A percentile compares a stretch with the other conserved stretches of the same genome.
phyloP scores from a whole-genome alignment of 1,140 invertebrate genomes.

The Oscheius sp. region DNA sequence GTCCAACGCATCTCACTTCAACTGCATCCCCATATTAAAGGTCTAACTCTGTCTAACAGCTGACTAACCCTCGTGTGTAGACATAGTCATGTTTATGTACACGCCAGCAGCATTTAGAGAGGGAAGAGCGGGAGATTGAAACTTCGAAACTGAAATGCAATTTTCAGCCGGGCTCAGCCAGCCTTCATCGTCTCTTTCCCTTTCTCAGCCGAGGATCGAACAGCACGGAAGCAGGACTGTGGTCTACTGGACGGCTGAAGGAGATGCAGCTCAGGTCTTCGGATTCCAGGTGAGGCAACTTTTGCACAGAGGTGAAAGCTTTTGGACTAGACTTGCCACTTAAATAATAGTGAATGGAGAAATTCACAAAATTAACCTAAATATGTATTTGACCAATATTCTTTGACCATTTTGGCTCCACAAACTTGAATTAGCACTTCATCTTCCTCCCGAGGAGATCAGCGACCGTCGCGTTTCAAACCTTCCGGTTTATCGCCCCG shows the following conservation, averaged over 20 bases:
- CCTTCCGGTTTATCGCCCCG: no score
- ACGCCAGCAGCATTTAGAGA: no score
- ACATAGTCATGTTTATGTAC: no score
- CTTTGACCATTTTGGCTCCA: no score
- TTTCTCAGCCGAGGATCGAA: constrained; percentile 46
- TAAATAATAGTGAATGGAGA: background rate
- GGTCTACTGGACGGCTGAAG: constrained; percentile 48
- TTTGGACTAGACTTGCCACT: background rate
- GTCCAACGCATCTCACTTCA: background rate
- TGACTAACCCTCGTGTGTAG: constrained; percentile 8
- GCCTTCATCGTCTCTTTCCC: constrained; percentile 9
- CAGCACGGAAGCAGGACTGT: constrained; percentile 42
- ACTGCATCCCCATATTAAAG: background rate
- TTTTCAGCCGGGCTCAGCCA: constrained; percentile 17
- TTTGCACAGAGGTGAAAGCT: background rate
- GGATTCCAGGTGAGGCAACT: constrained; percentile 47
- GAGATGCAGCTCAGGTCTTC: constrained; percentile 43
- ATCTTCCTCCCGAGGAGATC: no score
- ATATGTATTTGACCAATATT: no score
- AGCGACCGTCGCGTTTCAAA: no score
- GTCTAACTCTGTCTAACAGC: constrained; percentile 1
- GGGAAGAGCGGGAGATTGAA: no score
- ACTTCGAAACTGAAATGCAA: background rate
- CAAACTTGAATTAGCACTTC: no score
- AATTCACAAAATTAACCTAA: no score